Conservation (phyloP, 1,140 invertebrate genomes). For the Caenorhabditis tropicalis region DNA sequence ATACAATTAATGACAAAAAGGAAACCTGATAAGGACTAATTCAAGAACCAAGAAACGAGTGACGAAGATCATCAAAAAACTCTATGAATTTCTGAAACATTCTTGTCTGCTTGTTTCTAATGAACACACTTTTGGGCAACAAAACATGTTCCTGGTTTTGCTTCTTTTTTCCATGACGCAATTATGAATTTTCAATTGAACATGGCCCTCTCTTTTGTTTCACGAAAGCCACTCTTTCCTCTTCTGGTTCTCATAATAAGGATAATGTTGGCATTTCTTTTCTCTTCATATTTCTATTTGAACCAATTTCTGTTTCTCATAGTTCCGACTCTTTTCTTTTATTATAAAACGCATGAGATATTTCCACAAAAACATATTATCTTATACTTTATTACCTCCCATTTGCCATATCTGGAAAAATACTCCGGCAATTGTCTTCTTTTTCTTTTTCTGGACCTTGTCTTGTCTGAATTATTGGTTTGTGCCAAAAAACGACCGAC, state of each 20-base stretch:
- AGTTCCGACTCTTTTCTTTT: not conserved
- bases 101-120: not conserved
- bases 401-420: not conserved
- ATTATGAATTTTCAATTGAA: not conserved
- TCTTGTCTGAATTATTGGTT: constrained; percentile 15
- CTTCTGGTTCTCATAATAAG: not conserved
- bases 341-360: not conserved
- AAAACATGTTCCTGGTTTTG: not conserved
- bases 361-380: not conserved
- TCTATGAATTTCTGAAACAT: constrained; percentile 1
- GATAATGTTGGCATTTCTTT: not conserved
- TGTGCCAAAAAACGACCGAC: not conserved
- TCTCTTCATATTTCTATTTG: not conserved
- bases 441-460: not conserved
- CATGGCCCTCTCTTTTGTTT: not conserved
- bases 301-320: not conserved
- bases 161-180: not conserved
- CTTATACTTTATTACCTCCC: constrained; percentile 7
- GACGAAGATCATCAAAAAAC: not conserved
- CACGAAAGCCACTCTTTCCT: no score
- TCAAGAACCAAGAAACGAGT: not conserved
- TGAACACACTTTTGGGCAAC: not conserved
- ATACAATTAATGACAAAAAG: not conserved
- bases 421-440: not conserved
- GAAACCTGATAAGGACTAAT: not conserved